phyloP scores from a whole-genome alignment of 2,888 invertebrate species.

The Cancer borealis region DNA sequence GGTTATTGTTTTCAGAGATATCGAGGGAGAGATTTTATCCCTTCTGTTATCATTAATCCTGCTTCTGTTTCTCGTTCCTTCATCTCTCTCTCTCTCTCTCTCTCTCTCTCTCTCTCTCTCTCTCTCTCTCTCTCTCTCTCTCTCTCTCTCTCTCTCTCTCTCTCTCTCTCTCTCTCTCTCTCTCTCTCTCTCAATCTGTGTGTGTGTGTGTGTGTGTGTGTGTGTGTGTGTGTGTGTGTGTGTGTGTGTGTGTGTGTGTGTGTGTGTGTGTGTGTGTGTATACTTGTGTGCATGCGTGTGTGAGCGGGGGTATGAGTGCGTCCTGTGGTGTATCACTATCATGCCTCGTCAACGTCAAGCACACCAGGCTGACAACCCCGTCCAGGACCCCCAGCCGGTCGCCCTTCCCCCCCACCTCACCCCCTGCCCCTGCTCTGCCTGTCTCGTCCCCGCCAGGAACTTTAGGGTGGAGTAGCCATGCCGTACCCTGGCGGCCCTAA shows the following conservation, averaged over 20 bases:
- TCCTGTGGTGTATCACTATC: neutral
- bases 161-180: constrained; percentile 45
- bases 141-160: constrained; percentile 46
- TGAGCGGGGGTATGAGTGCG: neutral
- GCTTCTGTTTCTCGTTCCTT: neutral
- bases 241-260: neutral
- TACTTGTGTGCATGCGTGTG: neutral
- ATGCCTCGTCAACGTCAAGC: constrained; percentile 3
- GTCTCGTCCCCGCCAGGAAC: constrained; percentile 41
- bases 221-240: constrained; percentile 40
- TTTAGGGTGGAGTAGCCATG: constrained; percentile 62
- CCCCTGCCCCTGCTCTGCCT: neutral
- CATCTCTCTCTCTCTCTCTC: neutral
- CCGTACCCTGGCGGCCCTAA: constrained; percentile 47
- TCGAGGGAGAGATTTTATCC: constrained; percentile 20
- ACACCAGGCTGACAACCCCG: neutral
- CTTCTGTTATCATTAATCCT: neutral
- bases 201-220: neutral
- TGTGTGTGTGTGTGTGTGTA: neutral
- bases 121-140: constrained; percentile 48
- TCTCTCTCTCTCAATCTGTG: neutral
- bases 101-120: neutral
- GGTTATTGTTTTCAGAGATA: neutral
- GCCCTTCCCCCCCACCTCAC: neutral
- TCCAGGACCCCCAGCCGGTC: neutral